A percentile compares a stretch with the other conserved stretches of the same genome.
Evolutionary conservation across 2,113 vertebrate species (phyloP).

Genomic region (Paratilapia polleni): DNA sequence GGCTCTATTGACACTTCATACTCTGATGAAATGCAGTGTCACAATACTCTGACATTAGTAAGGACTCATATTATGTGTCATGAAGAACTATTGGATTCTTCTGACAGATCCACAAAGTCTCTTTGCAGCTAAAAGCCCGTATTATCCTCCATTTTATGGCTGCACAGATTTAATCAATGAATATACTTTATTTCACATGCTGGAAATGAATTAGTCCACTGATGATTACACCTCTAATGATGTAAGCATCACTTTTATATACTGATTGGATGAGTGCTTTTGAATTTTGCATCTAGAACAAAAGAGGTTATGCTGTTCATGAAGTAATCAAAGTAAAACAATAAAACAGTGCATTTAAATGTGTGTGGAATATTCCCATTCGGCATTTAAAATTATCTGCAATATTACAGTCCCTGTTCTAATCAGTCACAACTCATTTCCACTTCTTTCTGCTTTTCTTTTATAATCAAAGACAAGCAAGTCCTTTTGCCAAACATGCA

Average conservation of each 20-base stretch:
- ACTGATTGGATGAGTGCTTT: background rate
- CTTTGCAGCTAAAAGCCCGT: conserved; percentile 21
- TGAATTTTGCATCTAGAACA: conserved; percentile 5
- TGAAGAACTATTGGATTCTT: background rate
- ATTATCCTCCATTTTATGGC: conserved; percentile 30
- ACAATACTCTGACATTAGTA: background rate
- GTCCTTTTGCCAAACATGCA: conserved; percentile 82
- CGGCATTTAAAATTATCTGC: background rate
- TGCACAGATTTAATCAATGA: conserved; percentile 45
- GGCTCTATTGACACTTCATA: background rate
- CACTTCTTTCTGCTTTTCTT: conserved; percentile 71
- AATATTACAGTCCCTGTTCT: background rate
- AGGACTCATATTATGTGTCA: background rate
- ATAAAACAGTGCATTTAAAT: background rate
- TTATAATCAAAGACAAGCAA: conserved; percentile 88
- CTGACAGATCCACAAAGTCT: background rate
- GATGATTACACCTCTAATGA: conserved; percentile 44
- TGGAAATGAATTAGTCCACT: conserved; percentile 36
- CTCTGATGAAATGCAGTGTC: background rate
- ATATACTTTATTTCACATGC: conserved; percentile 22
- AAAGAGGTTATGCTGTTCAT: background rate
- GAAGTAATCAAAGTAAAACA: background rate
- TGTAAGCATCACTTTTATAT: conserved; percentile 23
- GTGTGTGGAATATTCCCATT: background rate
- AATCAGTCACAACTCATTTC: conserved; percentile 18